These are phyloP conservation scores for Adela reaumurella DNA, from an alignment of 2,888 invertebrate species.

Conservation along the genomic window DNA sequence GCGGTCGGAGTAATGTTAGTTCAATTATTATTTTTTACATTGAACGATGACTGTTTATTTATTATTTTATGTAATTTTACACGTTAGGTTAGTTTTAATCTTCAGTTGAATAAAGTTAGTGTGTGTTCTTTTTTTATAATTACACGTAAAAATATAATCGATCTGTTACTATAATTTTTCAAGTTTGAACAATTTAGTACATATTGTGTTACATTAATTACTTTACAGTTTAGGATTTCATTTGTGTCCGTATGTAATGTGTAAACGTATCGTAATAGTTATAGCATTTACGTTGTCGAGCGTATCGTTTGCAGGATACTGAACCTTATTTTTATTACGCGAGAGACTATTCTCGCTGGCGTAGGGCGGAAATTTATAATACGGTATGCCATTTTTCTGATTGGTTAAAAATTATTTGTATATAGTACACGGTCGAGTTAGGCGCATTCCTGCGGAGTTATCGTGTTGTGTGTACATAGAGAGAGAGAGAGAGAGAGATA, in stretches of 20 bases:
- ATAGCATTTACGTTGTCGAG: background rate
- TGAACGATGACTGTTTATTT: constrained; percentile 39
- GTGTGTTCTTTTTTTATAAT: background rate
- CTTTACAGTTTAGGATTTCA: background rate
- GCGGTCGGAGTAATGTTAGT: background rate
- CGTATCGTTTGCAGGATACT: background rate
- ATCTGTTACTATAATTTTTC: background rate
- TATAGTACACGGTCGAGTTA: constrained; percentile 54
- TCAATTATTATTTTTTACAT: constrained; percentile 23
- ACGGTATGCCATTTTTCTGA: constrained; percentile 39
- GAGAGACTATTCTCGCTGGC: background rate
- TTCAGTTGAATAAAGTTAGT: background rate
- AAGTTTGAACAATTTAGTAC: background rate
- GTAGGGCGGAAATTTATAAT: constrained; percentile 40
- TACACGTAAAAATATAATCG: background rate
- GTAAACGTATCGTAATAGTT: background rate
- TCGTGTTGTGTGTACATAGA: constrained; percentile 34
- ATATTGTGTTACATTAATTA: background rate
- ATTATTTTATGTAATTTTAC: background rate
- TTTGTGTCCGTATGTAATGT: background rate
- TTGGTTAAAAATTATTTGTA: constrained; percentile 48
- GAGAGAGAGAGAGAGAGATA: constrained; percentile 18
- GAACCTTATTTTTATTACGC: background rate
- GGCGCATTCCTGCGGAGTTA: constrained; percentile 26
- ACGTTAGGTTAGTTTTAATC: background rate